Evolutionary conservation across 2,797 vertebrate species (phyloP).

Genomic region (Chromobotia macracanthus): DNA sequence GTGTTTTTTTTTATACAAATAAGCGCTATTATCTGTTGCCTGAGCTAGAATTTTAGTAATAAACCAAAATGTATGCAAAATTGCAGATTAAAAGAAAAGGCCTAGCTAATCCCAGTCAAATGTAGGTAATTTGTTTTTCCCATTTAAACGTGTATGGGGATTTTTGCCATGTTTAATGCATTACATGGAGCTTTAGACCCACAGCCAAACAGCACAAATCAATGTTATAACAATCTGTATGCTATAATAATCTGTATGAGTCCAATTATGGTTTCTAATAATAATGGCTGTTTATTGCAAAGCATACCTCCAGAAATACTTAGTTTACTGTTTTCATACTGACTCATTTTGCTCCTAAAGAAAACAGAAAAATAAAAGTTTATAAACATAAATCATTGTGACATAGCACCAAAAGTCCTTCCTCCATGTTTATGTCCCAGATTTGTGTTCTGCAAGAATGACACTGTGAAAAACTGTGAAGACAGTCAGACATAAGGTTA

Average conservation of each 20-base stretch:
- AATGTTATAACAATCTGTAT: background rate
- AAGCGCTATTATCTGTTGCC: background rate
- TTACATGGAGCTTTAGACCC: background rate
- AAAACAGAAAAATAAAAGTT: too few relatives aligned
- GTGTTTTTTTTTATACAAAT: background rate
- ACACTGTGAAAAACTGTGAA: too few relatives aligned
- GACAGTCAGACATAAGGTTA: background rate
- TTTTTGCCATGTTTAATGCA: background rate
- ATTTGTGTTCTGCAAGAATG: too few relatives aligned
- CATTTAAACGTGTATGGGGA: background rate
- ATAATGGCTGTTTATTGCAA: too few relatives aligned
- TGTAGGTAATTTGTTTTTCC: background rate
- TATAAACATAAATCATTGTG: too few relatives aligned
- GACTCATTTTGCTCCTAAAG: too few relatives aligned
- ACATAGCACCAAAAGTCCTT: background rate
- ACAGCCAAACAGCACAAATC: background rate
- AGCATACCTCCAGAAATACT: too few relatives aligned
- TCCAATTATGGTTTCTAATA: background rate
- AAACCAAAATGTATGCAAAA: background rate
- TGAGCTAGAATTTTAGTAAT: background rate
- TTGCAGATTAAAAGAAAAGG: conserved; percentile 12
- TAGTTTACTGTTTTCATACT: too few relatives aligned
- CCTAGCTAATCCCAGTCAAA: background rate
- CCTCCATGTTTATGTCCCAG: background rate
- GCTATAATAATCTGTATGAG: background rate